Conservation (phyloP, 2,797 vertebrate genomes). For the Myotis myotis region DNA sequence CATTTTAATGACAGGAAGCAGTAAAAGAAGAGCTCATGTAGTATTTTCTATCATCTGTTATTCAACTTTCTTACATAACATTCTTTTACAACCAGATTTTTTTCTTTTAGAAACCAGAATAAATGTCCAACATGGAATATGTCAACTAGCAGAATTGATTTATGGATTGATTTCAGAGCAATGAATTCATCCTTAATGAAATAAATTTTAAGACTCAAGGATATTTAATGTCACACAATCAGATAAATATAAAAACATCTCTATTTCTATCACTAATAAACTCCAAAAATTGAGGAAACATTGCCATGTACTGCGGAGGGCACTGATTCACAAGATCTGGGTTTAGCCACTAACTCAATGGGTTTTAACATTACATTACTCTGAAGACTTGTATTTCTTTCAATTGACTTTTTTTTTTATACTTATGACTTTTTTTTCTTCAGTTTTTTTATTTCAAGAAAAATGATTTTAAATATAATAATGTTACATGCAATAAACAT, state of each 20-base stretch:
- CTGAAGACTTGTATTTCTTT: conserved; percentile 34
- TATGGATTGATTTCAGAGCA: neutral
- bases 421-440: too few relatives aligned
- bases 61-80: neutral
- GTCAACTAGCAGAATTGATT: neutral
- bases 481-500: too few relatives aligned
- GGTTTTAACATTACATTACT: conserved; percentile 34
- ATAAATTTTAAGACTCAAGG: neutral
- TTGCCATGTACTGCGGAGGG: neutral
- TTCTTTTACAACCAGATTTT: conserved; percentile 26
- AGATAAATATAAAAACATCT: neutral
- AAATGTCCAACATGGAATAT: neutral
- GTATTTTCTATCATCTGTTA: neutral
- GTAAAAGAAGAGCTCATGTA: neutral
- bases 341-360: conserved; percentile 4
- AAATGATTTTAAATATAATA: too few relatives aligned
- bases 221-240: neutral
- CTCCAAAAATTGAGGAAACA: neutral
- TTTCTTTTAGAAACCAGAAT: neutral
- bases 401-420: conserved; percentile 5
- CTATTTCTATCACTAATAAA: neutral
- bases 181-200: neutral
- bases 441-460: too few relatives aligned
- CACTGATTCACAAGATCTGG: neutral
- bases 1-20: neutral